Evolutionary conservation across 2,888 invertebrate species (phyloP).

Genomic region (Tipula confusa): DNA sequence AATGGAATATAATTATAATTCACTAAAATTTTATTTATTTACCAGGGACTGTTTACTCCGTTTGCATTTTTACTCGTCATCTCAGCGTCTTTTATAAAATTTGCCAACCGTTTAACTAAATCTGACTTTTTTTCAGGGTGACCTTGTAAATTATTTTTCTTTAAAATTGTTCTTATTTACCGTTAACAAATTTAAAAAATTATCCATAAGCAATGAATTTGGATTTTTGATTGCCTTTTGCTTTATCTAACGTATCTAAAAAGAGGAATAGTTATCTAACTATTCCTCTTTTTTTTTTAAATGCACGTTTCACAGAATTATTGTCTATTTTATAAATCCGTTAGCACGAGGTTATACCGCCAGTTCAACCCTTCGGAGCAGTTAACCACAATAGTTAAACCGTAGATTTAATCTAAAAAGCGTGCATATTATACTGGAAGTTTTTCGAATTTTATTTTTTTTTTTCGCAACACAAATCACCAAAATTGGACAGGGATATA

Average conservation of each 20-base stretch:
- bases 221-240: not conserved
- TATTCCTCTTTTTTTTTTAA: not conserved
- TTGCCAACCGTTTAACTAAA: no score
- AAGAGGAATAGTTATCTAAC: not conserved
- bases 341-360: not conserved
- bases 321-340: no score
- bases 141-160: no score
- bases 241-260: not conserved
- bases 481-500: no score
- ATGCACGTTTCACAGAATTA: not conserved
- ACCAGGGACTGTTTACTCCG: no score
- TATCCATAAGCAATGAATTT: not conserved
- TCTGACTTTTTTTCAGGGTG: no score
- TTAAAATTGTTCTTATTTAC: not conserved
- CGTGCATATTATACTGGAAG: no score
- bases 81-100: not conserved
- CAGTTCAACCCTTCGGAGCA: not conserved
- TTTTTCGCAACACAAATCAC: no score
- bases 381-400: not conserved
- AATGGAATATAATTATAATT: no score
- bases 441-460: no score
- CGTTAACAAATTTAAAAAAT: not conserved
- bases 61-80: not conserved
- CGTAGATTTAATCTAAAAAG: no score
- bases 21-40: no score